Base-by-base conservation (phyloP, 2,888 invertebrate genomes). In the Andrena flavipes region DNA sequence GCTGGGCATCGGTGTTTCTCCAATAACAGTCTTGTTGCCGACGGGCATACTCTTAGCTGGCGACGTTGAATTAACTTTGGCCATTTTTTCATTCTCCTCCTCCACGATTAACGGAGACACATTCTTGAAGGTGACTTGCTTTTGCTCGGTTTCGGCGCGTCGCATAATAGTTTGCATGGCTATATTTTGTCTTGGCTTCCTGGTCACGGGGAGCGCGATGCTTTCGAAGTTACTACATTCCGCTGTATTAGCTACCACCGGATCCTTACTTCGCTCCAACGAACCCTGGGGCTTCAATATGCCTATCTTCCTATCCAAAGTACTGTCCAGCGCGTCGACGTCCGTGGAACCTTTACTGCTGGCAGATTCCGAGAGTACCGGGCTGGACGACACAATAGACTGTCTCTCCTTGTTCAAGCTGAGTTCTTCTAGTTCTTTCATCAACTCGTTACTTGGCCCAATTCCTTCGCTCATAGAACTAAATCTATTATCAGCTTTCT, bases 101-200 rank as follows among this genome's bases (percentile, higher is more conserved):
- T 92, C 92, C 4, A 91, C 85, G 30, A 90, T 89, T 23, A 91
- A 89, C 1, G 93, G 93, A 0, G 93, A 92, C 7, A 92, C 84
- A 67, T 93, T 93, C 70, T 91, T 92, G 35, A 93, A 93, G 8
- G 93, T 93, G 51, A 93, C 93, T 95, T 96, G 96, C 92, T 96
- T 96, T 90, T 96, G 96, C 63, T 95, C 95, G 86, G 96, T 96
- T 91, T 96, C 96, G 86, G 96, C 96, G 82, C 96, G 96, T 84
- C 96, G 95, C 95, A 96, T 96, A 90, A 97, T 96, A 82, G 96
- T 96, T 77, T 97, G 96, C 95, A 98, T 96, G 0, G 97, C 97
- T 63, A 97, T 97, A 93, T 97, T 98, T 91, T 97, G 97, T 81
- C 97, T 88, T 1, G 92, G 92, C 74, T 92, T 93, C 5, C 92